Percentiles rank a stretch among this genome's conserved stretches.
phyloP scores from a whole-genome alignment of 1,140 invertebrate species.

The Sipha flava region DNA sequence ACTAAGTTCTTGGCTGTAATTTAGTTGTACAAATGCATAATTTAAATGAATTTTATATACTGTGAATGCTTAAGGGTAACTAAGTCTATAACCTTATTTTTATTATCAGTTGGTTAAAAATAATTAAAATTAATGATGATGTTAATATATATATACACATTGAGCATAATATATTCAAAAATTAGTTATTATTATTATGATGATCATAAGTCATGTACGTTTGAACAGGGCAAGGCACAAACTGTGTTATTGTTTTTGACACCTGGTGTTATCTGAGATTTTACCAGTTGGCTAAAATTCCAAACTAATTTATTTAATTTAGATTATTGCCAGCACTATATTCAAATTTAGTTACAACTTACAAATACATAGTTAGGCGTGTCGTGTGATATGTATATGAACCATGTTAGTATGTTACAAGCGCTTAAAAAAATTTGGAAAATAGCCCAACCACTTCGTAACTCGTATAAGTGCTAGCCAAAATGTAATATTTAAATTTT shows the following conservation, averaged over 20 bases:
- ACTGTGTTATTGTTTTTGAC: conserved; percentile 7
- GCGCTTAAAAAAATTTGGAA: not conserved
- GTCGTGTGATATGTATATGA: not conserved
- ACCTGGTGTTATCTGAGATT: conserved; percentile 1
- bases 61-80: too few relatives aligned
- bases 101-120: too few relatives aligned
- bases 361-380: not conserved
- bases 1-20: not conserved
- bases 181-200: too few relatives aligned
- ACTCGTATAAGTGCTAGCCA: not conserved
- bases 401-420: not conserved
- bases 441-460: not conserved
- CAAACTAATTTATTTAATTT: conserved; percentile 5
- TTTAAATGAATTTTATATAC: not conserved
- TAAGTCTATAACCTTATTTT: too few relatives aligned
- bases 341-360: not conserved
- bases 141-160: too few relatives aligned
- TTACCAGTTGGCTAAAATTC: not conserved
- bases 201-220: not conserved
- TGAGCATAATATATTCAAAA: too few relatives aligned
- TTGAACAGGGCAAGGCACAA: not conserved
- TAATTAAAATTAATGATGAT: too few relatives aligned
- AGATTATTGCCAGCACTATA: not conserved
- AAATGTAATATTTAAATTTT: not conserved
- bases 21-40: not conserved